Base-by-base conservation (phyloP, 2,888 invertebrate genomes). In the Stratiomys singularior region DNA sequence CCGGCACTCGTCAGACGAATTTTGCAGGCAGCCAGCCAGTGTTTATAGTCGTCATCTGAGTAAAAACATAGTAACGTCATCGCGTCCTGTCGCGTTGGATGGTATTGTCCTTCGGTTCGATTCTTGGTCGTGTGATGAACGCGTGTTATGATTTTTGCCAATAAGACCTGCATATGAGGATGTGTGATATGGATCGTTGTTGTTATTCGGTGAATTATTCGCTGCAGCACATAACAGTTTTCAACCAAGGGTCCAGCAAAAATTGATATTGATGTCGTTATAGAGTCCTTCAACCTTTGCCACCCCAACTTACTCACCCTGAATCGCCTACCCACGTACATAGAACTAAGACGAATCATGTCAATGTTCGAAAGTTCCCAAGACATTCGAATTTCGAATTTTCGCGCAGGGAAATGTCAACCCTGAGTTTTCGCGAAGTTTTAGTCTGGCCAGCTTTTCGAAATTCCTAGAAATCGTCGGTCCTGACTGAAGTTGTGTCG, bases 281-380 rank as follows among this genome's bases (percentile, higher is more conserved):
- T 18, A 37, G 67, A 69, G 69, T 69, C 69, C 47, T 69, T 69
- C 47, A 47, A 69, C 69, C 69, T 69, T 47, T 30, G n/a, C 66
- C 63, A 44, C 21, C 37, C 28, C 64, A n/a, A 21, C 13, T 23
- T 5, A 52, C 52, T 25, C 60, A 25, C 60, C 60, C 21, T n/a
- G 4, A 52, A 13, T 27, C 27, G 27, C 25, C 63, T 13, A 63
- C 25, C 60, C 60, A 60, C 60, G 5, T 13, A 25, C n/a, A 11
- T 30, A 13, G 2, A 64, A 18, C 44, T 46, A 9, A 28, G 30
- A 28, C 46, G 67, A 23, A 15, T 13, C 46, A n/a, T 15, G 30
- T 30, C 7, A 37, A 15, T 30, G 3, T 66, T 66, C 66, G 66
- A 66, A 60, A 37, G 18, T 66, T 30, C 66, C 37, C 66, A 28